Conservation (phyloP, 1,140 invertebrate species). For the Pachypeltis micranthus region DNA sequence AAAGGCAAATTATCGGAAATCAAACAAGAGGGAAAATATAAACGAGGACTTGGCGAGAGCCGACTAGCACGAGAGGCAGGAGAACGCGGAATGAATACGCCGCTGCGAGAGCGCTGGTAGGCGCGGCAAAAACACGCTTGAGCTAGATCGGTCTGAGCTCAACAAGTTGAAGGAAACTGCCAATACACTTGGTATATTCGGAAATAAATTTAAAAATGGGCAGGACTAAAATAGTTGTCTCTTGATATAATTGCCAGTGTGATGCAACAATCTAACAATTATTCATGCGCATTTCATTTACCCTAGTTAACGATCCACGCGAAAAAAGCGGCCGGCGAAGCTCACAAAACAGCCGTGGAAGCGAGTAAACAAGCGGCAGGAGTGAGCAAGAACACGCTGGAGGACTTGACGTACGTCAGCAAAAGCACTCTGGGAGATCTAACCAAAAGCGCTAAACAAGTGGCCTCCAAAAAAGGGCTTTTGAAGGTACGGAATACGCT, state of each 20-base stretch:
- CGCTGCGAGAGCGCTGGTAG: no score
- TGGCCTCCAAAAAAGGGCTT: constrained; percentile 69
- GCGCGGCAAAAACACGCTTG: no score
- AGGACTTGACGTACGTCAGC: constrained; percentile 75
- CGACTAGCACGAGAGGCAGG: no score
- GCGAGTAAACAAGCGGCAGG: constrained; percentile 75
- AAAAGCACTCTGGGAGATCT: constrained; percentile 75
- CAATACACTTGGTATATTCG: no score
- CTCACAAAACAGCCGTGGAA: constrained; percentile 71
- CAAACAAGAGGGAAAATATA: no score
- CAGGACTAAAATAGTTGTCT: background rate
- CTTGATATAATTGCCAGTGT: background rate
- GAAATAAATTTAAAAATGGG: background rate
- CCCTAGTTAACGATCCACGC: constrained; percentile 64
- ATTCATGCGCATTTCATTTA: constrained; percentile 22
- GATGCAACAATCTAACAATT: background rate
- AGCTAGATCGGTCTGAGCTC: no score
- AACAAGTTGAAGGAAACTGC: no score
- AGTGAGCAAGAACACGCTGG: constrained; percentile 75
- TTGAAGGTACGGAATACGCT: constrained; percentile 60
- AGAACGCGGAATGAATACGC: no score
- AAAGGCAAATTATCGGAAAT: no score
- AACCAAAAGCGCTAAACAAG: constrained; percentile 84
- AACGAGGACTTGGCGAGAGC: no score
- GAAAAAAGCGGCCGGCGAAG: constrained; percentile 77